These are phyloP conservation scores for Alouatta palliata DNA, from an alignment of 2,113 vertebrate species.

Conservation along the genomic window DNA sequence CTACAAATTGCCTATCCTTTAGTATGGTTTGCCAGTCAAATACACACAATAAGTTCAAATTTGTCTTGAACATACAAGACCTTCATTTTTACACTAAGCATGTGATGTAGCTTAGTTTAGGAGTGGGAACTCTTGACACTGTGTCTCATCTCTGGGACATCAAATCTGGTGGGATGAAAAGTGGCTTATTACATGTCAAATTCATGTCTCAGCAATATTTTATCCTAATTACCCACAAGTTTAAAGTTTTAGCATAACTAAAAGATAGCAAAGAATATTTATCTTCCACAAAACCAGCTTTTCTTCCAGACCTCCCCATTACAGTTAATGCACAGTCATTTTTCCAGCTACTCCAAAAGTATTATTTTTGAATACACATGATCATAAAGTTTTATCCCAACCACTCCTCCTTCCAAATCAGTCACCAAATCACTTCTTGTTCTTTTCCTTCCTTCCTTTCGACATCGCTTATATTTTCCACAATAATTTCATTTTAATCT, in stretches of 20 bases:
- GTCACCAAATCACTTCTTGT: background rate
- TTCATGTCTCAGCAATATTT: background rate
- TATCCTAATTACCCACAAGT: background rate
- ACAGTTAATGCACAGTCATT: background rate
- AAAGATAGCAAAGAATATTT: background rate
- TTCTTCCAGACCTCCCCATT: background rate
- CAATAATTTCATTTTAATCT: conserved; percentile 39
- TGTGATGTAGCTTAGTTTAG: background rate
- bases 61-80: background rate
- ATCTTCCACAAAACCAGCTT: conserved; percentile 22
- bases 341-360: background rate
- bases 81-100: background rate
- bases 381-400: conserved; percentile 18
- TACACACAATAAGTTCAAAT: background rate
- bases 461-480: background rate
- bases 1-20: background rate
- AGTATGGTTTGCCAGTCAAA: background rate
- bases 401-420: background rate
- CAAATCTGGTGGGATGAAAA: background rate
- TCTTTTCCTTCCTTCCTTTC: background rate
- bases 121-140: background rate
- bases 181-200: background rate
- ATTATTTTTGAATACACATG: background rate
- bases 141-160: background rate
- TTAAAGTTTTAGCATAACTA: conserved; percentile 8